Conservation (phyloP, 2,888 invertebrate genomes). For the Seira sanloemensis region DNA sequence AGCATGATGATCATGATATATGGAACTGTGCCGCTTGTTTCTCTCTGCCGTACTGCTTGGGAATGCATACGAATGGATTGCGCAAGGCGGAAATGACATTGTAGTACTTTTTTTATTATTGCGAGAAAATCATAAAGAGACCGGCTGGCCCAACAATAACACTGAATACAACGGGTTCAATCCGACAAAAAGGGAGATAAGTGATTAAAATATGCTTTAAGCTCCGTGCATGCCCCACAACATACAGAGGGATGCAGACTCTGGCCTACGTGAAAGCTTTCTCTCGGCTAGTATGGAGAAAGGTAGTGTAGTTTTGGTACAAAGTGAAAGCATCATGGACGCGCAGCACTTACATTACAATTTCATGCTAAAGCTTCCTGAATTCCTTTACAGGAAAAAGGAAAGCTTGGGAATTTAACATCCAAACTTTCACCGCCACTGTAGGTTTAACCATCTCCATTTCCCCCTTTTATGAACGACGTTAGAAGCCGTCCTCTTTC, state of each 20-base stretch:
- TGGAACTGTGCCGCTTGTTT: constrained; percentile 17
- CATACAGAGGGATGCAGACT: background rate
- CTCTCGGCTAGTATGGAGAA: background rate
- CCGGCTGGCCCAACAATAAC: background rate
- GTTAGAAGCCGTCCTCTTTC: constrained; percentile 47
- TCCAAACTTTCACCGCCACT: background rate
- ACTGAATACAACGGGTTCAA: background rate
- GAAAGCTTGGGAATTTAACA: background rate
- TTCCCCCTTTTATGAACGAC: constrained; percentile 47
- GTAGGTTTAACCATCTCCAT: constrained; percentile 57
- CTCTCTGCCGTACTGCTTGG: too few species aligned
- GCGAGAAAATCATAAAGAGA: background rate
- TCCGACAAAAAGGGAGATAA: constrained; percentile 20
- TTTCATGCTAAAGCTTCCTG: constrained; percentile 8
- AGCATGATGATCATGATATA: constrained; percentile 39
- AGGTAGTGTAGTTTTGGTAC: background rate
- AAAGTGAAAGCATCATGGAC: background rate
- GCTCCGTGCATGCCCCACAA: background rate
- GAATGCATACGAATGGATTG: too few species aligned
- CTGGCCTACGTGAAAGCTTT: background rate
- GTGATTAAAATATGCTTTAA: constrained; percentile 29
- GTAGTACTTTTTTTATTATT: too few species aligned
- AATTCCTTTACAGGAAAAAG: too few species aligned
- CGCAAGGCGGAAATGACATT: too few species aligned
- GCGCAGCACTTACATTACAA: constrained; percentile 35